Evolutionary conservation across 2,888 invertebrate genomes (phyloP), one percentile per base, ranked within the genome.

Genomic region (Mimumesa dahlbomi): DNA sequence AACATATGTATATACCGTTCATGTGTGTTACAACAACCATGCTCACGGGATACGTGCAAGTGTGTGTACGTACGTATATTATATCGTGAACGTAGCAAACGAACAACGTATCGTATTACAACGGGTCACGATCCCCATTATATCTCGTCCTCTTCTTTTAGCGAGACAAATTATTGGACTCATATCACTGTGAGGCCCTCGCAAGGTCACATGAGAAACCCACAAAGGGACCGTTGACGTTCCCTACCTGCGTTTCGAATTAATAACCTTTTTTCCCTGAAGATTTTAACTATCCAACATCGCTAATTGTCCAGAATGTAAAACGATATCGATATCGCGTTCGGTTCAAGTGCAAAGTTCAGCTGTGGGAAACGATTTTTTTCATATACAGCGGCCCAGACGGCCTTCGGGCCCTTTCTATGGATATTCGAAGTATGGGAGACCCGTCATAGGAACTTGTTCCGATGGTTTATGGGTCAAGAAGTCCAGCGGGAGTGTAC

Each of bases 381-480:
- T 57, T 25, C 25, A 7, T 42, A 69, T 19, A 36, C 56, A 36
- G 48, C 42, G 36, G 40, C 19, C 58, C 16, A 19, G 36, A 49
- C 63, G 68, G 46, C 50, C 68, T 69, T 53, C 59, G 59, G 9
- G 43, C 45, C 63, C 34, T 42, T 38, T 36, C 48, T 56, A 59
- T 62, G 54, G 45, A 19, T 56, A 54, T 59, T 42, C 34, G 29
- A 36, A 14, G 18, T 62, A 59, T 18, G 46, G 11, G 43, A 42
- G 56, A 38, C 45, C 75, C 75, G 76, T 81, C 81, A 82, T 80
- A 80, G 77, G 77, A 83, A 85, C 85, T 82, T 75, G 85, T 84
- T 84, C 81, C 79, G 79, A 81, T 84, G 77, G 56, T 85, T 86
- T 86, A 84, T 85, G 82, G 82, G 82, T 84, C 81, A 82, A 77